phyloP scores from a whole-genome alignment of 2,797 vertebrate genomes.

The Gadopsis marmoratus region DNA sequence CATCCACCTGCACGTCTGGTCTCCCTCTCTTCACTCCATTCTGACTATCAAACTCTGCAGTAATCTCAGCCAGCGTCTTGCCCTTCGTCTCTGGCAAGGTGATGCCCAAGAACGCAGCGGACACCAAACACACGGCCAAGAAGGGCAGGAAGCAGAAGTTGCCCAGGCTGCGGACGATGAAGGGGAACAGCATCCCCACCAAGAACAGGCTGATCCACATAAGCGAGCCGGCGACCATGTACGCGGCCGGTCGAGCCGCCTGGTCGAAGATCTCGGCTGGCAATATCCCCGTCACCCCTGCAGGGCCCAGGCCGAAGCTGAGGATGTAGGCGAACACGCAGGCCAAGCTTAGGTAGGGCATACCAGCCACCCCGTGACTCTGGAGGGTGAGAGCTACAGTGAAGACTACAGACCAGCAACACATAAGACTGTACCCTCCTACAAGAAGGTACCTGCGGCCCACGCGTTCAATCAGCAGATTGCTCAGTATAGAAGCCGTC shows the following conservation, averaged over 20 bases:
- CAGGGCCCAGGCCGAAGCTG: constrained; percentile 94
- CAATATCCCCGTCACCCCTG: constrained; percentile 91
- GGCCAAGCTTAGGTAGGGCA: constrained; percentile 90
- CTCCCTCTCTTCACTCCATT: constrained; percentile 54
- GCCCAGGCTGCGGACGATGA: constrained; percentile 85
- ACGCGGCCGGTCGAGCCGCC: constrained; percentile 88
- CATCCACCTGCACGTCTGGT: constrained; percentile 9
- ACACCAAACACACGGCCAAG: constrained; percentile 84
- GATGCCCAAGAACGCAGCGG: constrained; percentile 82
- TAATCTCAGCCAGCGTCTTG: constrained; percentile 90
- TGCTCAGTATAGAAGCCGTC: constrained; percentile 81
- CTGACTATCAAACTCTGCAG: constrained; percentile 81
- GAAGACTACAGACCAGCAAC: constrained; percentile 87
- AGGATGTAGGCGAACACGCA: constrained; percentile 93
- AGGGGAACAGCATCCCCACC: constrained; percentile 90
- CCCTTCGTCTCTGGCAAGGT: constrained; percentile 93
- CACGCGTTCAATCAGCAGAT: constrained; percentile 87
- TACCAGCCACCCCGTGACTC: constrained; percentile 81
- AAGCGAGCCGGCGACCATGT: constrained; percentile 88
- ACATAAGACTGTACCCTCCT: constrained; percentile 90
- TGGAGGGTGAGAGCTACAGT: constrained; percentile 87
- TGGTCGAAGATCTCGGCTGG: constrained; percentile 93
- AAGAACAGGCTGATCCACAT: constrained; percentile 91
- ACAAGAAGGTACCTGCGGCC: constrained; percentile 87
- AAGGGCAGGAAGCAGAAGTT: constrained; percentile 90